Conservation (phyloP, 2,888 invertebrate genomes). For the Cephus spinipes region DNA sequence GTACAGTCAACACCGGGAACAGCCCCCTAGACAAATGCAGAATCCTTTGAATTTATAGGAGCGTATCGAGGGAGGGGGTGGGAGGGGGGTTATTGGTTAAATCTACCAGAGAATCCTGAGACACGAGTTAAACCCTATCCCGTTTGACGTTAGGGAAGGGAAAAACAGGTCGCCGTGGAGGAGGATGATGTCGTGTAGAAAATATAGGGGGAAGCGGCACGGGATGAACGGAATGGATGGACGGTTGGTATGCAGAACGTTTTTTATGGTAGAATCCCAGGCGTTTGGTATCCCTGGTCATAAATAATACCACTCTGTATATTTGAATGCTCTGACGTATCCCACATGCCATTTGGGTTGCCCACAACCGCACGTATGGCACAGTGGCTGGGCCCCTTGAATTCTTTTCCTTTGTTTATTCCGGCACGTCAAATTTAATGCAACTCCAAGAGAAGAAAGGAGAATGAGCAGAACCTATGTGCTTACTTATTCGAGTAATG, state of each 20-base stretch:
- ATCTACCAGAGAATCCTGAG: background rate
- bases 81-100: background rate
- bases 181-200: conserved; percentile 4
- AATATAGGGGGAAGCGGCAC: conserved; percentile 17
- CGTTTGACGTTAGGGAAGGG: background rate
- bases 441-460: conserved; percentile 27
- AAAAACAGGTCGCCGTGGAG: background rate
- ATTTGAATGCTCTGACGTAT: conserved; percentile 63
- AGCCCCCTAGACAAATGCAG: background rate
- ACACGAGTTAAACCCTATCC: background rate
- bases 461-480: conserved; percentile 1
- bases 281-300: conserved; percentile 54
- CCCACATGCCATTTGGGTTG: conserved; percentile 56
- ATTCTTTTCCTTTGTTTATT: conserved; percentile 55
- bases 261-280: conserved; percentile 35
- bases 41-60: background rate
- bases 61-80: background rate
- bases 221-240: conserved; percentile 28
- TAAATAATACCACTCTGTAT: conserved; percentile 63
- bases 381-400: conserved; percentile 25
- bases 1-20: background rate
- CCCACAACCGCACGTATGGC: conserved; percentile 18
- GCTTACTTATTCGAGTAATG: conserved; percentile 3
- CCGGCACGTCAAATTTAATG: conserved; percentile 49
- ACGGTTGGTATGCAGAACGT: conserved; percentile 33